These are phyloP conservation scores for Chascanopsetta lugubris DNA, from an alignment of 2,113 vertebrate genomes.

Conservation along the genomic window DNA sequence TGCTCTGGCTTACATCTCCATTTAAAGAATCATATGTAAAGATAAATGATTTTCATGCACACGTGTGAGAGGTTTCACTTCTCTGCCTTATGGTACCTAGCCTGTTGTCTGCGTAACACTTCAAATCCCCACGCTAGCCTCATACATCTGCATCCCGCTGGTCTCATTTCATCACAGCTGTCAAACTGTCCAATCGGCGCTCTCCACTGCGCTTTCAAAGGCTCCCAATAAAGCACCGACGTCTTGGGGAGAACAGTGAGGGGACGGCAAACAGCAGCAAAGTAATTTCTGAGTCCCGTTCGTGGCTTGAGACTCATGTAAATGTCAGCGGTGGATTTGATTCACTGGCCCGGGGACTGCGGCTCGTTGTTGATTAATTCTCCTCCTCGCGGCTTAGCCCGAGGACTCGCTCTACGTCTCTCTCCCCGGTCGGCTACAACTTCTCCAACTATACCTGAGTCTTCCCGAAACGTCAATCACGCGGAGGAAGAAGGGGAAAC, in stretches of 20 bases:
- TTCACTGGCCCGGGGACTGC: conserved; percentile 26
- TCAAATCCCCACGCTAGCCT: conserved; percentile 17
- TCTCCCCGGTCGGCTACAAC: conserved; percentile 28
- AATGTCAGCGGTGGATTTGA: conserved; percentile 55
- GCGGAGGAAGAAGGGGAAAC: conserved; percentile 11
- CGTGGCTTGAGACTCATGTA: conserved; percentile 39
- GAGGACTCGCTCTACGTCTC: conserved; percentile 45
- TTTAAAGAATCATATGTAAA: too few relatives aligned
- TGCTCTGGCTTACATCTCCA: too few relatives aligned
- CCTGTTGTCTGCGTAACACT: conserved; percentile 16
- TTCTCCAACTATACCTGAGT: conserved; percentile 24
- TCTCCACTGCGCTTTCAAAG: conserved; percentile 8
- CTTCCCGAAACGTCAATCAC: conserved; percentile 58
- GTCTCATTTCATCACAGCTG: conserved; percentile 36
- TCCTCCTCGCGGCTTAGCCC: conserved; percentile 54
- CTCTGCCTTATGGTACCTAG: neutral
- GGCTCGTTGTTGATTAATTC: conserved; percentile 51
- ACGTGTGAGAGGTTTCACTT: neutral
- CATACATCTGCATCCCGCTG: conserved; percentile 22
- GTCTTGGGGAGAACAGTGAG: conserved; percentile 4
- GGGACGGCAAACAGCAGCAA: conserved; percentile 36
- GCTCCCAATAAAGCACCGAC: conserved; percentile 22
- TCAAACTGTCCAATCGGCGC: conserved; percentile 27
- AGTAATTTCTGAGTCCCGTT: conserved; percentile 24
- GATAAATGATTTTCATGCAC: too few relatives aligned